phyloP scores from a whole-genome alignment of 2,113 vertebrate species.

The Rutilus rutilus region DNA sequence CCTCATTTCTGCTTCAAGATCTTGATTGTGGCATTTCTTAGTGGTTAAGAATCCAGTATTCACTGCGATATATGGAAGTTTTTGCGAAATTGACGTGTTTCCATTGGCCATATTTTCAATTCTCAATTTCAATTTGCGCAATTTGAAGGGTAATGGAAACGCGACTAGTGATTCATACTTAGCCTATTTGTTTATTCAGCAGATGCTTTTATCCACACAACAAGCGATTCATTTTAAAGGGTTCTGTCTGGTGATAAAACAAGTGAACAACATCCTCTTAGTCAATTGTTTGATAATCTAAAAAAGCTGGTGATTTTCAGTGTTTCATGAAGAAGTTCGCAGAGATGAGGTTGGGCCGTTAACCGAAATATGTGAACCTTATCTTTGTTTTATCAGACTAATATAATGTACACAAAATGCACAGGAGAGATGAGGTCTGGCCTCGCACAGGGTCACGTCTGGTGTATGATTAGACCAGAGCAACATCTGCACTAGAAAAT shows the following conservation, averaged over 20 bases:
- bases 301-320: background rate
- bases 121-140: no score
- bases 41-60: no score
- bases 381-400: background rate
- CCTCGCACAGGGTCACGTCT: background rate
- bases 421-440: background rate
- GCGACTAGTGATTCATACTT: no score
- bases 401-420: background rate
- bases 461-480: conserved; percentile 18
- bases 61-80: no score
- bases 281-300: background rate
- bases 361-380: background rate
- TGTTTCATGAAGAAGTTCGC: background rate
- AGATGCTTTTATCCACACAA: background rate
- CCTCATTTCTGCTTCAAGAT: no score
- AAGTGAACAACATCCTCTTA: background rate
- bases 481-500: conserved; percentile 4
- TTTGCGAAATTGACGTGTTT: no score
- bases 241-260: background rate
- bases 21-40: no score
- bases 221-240: background rate
- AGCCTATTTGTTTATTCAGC: background rate
- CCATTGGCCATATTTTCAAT: no score
- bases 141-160: no score
- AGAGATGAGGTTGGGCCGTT: background rate